Conservation (phyloP, 2,888 invertebrate genomes). For the Tipula vernalis region DNA sequence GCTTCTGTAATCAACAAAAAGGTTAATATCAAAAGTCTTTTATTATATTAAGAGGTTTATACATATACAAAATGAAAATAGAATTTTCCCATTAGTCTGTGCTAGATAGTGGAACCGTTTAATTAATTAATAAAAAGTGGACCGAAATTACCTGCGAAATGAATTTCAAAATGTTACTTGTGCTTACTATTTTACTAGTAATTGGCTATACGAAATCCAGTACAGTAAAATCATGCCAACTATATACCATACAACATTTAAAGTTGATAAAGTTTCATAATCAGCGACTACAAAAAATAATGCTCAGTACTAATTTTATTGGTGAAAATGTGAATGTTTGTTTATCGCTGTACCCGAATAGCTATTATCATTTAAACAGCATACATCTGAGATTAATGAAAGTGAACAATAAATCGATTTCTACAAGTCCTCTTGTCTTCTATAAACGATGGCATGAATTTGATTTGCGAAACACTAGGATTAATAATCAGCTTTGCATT, state of each 20-base stretch:
- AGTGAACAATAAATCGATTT: background rate
- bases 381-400: too few relatives aligned
- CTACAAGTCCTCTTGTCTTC: background rate
- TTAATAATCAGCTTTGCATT: background rate
- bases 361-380: background rate
- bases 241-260: background rate
- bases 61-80: too few relatives aligned
- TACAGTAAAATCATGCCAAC: background rate
- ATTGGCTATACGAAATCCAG: too few relatives aligned
- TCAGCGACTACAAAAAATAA: background rate
- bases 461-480: background rate
- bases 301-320: background rate
- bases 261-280: background rate
- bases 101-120: too few relatives aligned
- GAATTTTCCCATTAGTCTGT: too few relatives aligned
- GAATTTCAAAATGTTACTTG: too few relatives aligned
- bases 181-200: too few relatives aligned
- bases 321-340: background rate
- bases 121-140: too few relatives aligned
- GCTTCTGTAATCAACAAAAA: too few relatives aligned
- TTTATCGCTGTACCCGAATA: background rate
- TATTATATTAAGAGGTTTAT: too few relatives aligned
- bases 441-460: background rate
- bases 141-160: too few relatives aligned
- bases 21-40: too few relatives aligned